Conservation (phyloP, 2,888 invertebrate species). For the Sphecodes monilicornis region DNA sequence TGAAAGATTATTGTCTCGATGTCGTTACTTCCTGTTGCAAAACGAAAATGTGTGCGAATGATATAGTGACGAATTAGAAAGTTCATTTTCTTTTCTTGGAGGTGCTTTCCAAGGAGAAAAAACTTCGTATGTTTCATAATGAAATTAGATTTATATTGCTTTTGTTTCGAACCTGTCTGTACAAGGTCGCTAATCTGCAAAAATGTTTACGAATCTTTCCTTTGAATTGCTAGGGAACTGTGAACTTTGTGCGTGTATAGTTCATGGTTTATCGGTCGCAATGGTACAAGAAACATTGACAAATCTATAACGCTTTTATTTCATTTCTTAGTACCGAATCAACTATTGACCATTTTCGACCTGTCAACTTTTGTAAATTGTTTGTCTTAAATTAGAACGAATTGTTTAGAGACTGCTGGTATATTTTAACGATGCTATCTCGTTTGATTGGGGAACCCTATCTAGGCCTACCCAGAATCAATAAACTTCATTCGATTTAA, state of each 20-base stretch:
- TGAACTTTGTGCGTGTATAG: too few species aligned
- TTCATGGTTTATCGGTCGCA: too few species aligned
- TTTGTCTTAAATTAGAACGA: neutral
- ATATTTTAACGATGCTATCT: neutral
- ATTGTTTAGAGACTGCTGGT: neutral
- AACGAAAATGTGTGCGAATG: neutral
- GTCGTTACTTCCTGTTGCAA: conserved; percentile 8
- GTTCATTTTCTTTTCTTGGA: neutral
- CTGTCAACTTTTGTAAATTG: neutral
- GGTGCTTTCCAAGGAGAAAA: neutral
- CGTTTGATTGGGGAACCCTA: neutral
- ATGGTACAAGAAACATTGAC: too few species aligned
- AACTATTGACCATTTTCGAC: neutral
- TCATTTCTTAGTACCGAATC: neutral
- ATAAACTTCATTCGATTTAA: neutral
- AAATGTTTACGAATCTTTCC: neutral
- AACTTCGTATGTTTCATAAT: neutral
- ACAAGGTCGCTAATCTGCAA: neutral
- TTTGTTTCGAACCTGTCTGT: neutral
- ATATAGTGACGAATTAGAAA: neutral
- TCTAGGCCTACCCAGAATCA: neutral
- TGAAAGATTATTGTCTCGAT: conserved; percentile 1
- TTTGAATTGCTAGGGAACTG: neutral
- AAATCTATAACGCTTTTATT: too few species aligned
- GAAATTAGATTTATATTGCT: neutral